Conservation (phyloP, 2,113 vertebrate genomes). For the Sapayoa aenigma region DNA sequence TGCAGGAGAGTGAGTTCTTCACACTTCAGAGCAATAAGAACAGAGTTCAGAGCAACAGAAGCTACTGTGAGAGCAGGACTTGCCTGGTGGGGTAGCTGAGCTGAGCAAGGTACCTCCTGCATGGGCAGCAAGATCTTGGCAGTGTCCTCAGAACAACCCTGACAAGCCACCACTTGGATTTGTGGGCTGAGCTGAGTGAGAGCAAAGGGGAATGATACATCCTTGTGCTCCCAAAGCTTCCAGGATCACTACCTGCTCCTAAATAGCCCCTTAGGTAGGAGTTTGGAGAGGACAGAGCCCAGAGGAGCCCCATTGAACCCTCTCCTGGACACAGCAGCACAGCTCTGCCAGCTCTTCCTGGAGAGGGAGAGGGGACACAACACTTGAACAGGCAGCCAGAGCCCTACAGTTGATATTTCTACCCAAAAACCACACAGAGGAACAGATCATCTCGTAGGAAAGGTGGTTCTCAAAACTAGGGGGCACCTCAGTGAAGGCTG, state of each 20-base stretch:
- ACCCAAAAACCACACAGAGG: background rate
- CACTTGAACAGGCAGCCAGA: background rate
- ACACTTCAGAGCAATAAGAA: background rate
- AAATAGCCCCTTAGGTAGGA: background rate
- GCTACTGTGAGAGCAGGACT: background rate
- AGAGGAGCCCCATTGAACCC: background rate
- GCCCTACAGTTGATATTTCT: background rate
- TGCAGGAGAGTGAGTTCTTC: background rate
- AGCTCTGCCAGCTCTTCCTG: no score
- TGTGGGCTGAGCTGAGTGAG: background rate
- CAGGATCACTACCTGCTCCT: background rate
- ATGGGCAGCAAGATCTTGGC: rapidly evolving
- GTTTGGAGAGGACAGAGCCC: background rate
- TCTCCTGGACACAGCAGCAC: background rate
- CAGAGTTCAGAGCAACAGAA: background rate
- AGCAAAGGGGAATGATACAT: background rate
- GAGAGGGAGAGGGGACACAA: background rate
- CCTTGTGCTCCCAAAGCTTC: background rate
- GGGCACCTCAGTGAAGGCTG: background rate
- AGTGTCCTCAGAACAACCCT: background rate
- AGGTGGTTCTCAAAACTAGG: background rate
- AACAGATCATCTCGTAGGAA: background rate
- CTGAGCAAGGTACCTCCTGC: background rate
- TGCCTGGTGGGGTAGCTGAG: rapidly evolving
- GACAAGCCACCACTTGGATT: background rate